Base-by-base conservation (phyloP, 2,113 vertebrate genomes). In the Dromiciops gliroides region DNA sequence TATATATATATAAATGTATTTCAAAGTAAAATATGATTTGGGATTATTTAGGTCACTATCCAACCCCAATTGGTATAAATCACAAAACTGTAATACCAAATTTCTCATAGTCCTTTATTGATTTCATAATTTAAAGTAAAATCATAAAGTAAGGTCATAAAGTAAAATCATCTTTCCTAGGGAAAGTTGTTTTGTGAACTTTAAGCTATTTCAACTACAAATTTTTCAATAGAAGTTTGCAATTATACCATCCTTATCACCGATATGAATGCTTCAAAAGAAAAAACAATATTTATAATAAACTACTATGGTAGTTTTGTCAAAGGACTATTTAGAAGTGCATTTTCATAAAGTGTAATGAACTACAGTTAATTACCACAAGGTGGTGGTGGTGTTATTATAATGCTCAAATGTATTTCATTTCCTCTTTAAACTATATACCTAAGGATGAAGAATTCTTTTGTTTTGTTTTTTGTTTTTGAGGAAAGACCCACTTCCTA, bases 311-410 rank as follows among this genome's bases (percentile, higher is more conserved):
- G 47, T 88, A 51, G 23, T 88, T 60, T 50, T 26, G 48, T 93
- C 90, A 92, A 91, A 95, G 44, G 51, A 94, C 31, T 96, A 60
- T 31, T 1, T 51, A 90, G 1, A 51, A 95, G 22, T 8, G 23
- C 24, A 11, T 8, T 75, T 50, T n/a, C 88, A 83, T 23, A 91
- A 95, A 91, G 19, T 0, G 48, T 44, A 91, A 48, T 67, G 56
- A 94, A 92, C 92, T 98, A 83, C 48, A 94, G 23, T 12, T 5
- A 2, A 48, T 93, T 83, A 88, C 98, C 98, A 98, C 98, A 56
- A 3, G 98, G 97, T 98, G 98, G 98, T 92, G 97, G 98, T 37
- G 91, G 95, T 3, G 98, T 44, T 93, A 97, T 7, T 2, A 88
- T 49, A 95, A 97, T 91, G 93, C 19, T 95, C 48, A 50, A 91